Percentiles rank a stretch among this genome's conserved stretches.
These are phyloP conservation scores for Holotrichia oblita DNA, from an alignment of 1,140 invertebrate genomes.

Conservation along the genomic window DNA sequence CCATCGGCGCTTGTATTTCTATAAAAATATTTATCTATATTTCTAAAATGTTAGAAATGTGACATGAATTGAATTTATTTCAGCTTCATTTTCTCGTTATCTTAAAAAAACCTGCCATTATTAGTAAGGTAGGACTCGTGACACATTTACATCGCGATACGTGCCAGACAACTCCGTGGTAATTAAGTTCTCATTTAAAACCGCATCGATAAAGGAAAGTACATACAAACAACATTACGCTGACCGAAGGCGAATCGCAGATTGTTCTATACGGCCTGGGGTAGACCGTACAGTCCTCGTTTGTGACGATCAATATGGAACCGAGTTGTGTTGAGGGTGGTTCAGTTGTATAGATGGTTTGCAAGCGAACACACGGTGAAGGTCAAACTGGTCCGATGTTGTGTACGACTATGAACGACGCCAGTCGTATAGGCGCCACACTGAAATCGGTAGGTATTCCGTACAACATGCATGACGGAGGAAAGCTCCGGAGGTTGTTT, in stretches of 20 bases:
- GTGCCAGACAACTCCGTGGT: neutral
- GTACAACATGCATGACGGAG: neutral
- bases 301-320: slow-evolving; percentile 23
- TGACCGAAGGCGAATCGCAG: neutral
- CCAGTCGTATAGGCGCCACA: slow-evolving; percentile 13
- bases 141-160: too few species aligned
- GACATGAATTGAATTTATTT: too few species aligned
- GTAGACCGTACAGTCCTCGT: neutral
- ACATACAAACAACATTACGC: slow-evolving; percentile 22
- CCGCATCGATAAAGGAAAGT: slow-evolving; percentile 25
- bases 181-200: slow-evolving; percentile 32
- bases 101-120: too few species aligned
- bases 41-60: too few species aligned
- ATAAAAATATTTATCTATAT: too few species aligned
- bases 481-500: neutral
- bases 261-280: neutral
- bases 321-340: slow-evolving; percentile 31
- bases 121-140: too few species aligned
- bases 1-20: too few species aligned
- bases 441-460: slow-evolving; percentile 10
- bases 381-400: slow-evolving; percentile 27
- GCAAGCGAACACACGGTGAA: slow-evolving; percentile 1
- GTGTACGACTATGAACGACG: neutral
- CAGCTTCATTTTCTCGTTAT: too few species aligned
- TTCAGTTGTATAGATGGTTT: slow-evolving; percentile 3